Conservation (phyloP, 2,797 vertebrate genomes). For the Pagetopsis macropterus region DNA sequence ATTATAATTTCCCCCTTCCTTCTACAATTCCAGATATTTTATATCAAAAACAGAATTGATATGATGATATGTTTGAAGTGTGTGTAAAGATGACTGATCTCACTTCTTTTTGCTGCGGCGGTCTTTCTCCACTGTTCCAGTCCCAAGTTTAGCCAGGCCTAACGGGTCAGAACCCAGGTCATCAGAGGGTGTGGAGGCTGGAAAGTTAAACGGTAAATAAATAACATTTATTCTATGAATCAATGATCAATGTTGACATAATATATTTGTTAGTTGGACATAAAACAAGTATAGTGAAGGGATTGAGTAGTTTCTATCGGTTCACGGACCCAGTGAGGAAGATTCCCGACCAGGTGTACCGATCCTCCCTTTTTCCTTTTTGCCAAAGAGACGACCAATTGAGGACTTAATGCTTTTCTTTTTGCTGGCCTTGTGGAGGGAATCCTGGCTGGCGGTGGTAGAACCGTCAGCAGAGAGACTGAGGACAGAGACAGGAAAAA, state of each 20-base stretch:
- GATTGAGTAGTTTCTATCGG: background rate
- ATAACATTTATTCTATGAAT: background rate
- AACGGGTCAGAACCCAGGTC: conserved; percentile 90
- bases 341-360: conserved; percentile 89
- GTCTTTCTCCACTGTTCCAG: conserved; percentile 92
- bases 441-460: conserved; percentile 88
- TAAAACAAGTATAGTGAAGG: background rate
- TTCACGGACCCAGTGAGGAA: conserved; percentile 86
- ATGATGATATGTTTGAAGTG: background rate
- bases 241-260: background rate
- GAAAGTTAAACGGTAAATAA: conserved; percentile 28
- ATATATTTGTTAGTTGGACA: background rate
- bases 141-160: conserved; percentile 89
- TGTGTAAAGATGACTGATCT: conserved; percentile 55
- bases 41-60: too few relatives aligned
- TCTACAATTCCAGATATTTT: too few relatives aligned
- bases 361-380: conserved; percentile 93
- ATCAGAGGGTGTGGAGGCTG: conserved; percentile 92
- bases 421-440: conserved; percentile 93
- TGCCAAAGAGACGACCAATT: conserved; percentile 93
- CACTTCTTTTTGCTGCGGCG: conserved; percentile 95
- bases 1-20: too few relatives aligned
- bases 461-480: conserved; percentile 84
- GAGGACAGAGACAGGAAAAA: conserved; percentile 9
- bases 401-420: conserved; percentile 97